phyloP scores from a whole-genome alignment of 2,113 vertebrate genomes.

The Osmerus mordax region DNA sequence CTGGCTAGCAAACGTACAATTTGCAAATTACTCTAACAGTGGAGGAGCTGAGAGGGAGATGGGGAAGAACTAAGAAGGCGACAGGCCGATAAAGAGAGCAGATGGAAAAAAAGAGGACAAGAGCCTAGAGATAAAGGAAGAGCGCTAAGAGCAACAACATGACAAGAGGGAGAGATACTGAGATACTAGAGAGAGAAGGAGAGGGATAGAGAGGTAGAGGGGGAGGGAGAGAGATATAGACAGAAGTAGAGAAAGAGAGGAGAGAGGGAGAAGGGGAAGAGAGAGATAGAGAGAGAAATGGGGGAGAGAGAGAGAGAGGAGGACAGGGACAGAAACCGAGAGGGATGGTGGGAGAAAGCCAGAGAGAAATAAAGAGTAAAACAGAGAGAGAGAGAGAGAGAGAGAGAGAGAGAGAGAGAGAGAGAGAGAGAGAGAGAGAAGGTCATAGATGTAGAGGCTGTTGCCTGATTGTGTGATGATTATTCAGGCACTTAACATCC shows the following conservation, averaged over 20 bases:
- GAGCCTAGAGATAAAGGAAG: not conserved
- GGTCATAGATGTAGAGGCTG: not conserved
- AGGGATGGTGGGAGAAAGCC: no score
- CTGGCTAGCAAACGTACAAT: no score
- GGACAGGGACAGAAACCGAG: not conserved
- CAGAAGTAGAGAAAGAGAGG: no score
- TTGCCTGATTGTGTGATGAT: not conserved
- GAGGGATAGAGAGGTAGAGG: not conserved
- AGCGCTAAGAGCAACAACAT: not conserved
- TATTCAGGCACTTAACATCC: constrained; percentile 14
- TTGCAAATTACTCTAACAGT: no score
- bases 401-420: not conserved
- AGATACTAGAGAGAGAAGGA: not conserved
- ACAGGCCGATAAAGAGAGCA: not conserved
- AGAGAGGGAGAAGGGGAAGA: no score
- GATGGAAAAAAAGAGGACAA: not conserved
- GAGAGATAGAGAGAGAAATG: no score
- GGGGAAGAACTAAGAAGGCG: no score
- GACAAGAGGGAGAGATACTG: not conserved
- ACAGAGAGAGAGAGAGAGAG: not conserved
- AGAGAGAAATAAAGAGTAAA: not conserved
- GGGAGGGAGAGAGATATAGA: no score
- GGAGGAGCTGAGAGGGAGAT: no score
- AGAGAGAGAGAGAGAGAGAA: not conserved
- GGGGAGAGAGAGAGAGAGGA: no score